Evolutionary conservation across 2,797 vertebrate species (phyloP).

Genomic region (Sciaenops ocellatus): DNA sequence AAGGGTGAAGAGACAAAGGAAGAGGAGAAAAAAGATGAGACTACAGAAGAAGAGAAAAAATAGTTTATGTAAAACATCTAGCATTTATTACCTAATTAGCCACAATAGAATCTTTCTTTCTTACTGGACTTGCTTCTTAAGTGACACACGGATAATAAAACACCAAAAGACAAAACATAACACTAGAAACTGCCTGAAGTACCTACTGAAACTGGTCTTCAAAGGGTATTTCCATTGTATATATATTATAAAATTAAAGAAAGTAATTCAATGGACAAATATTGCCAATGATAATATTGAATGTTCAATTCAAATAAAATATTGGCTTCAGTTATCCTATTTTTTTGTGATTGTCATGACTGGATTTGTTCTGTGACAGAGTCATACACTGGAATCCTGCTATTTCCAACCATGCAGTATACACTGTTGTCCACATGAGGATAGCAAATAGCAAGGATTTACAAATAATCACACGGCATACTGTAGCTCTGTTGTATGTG

Average conservation of each 20-base stretch:
- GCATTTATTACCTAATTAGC: slow-evolving; percentile 45
- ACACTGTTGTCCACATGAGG: slow-evolving; percentile 35
- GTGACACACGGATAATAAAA: slow-evolving; percentile 27
- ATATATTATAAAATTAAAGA: slow-evolving; percentile 4
- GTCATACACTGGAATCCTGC: not conserved
- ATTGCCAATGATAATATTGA: slow-evolving; percentile 24
- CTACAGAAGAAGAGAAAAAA: slow-evolving; percentile 9
- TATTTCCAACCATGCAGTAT: slow-evolving; percentile 15
- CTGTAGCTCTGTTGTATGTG: not conserved
- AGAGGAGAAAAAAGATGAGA: slow-evolving; percentile 1
- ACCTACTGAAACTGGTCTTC: slow-evolving; percentile 7
- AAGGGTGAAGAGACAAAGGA: slow-evolving; percentile 11
- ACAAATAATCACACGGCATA: not conserved
- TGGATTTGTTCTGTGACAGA: not conserved
- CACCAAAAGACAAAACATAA: slow-evolving; percentile 15
- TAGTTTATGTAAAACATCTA: slow-evolving; percentile 16
- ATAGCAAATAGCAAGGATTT: slow-evolving; percentile 43
- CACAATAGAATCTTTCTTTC: slow-evolving; percentile 6
- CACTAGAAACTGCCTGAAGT: slow-evolving; percentile 20
- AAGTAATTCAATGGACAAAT: not conserved
- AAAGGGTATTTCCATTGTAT: slow-evolving; percentile 11
- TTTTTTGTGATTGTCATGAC: slow-evolving; percentile 9
- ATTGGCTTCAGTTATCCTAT: slow-evolving; percentile 3
- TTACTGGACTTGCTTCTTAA: slow-evolving; percentile 33
- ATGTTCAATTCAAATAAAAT: slow-evolving; percentile 41